Conservation (phyloP, 2,797 vertebrate species). For the Leontopithecus rosalia region DNA sequence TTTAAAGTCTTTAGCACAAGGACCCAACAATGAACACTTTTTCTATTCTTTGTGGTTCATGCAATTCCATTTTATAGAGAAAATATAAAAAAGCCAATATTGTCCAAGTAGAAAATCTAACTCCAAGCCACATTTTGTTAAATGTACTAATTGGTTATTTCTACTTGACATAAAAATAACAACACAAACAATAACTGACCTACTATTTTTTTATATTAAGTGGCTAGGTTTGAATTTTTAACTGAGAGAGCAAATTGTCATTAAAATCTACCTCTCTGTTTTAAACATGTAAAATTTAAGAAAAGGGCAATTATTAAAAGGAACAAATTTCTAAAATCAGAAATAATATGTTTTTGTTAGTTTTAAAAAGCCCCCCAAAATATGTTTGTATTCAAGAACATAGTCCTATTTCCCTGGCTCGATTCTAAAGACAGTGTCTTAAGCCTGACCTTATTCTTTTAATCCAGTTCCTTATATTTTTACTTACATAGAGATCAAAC, state of each 20-base stretch:
- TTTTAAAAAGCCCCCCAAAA: background rate
- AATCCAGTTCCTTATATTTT: background rate
- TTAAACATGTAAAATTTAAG: background rate
- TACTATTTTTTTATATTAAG: background rate
- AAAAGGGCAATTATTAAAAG: background rate
- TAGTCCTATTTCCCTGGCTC: background rate
- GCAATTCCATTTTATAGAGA: conserved; percentile 15
- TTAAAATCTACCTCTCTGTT: background rate
- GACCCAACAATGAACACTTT: background rate
- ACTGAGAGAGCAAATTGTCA: background rate
- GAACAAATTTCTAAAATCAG: background rate
- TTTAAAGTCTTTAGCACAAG: conserved; percentile 48
- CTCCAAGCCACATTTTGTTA: background rate
- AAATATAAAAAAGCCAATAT: background rate
- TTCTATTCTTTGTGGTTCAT: background rate
- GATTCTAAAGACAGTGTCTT: background rate
- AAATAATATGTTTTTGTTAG: background rate
- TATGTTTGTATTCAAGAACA: background rate
- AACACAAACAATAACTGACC: background rate
- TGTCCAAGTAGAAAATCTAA: background rate
- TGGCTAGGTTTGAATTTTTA: background rate
- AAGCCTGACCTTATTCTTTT: background rate
- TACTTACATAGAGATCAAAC: background rate
- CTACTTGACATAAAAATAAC: background rate
- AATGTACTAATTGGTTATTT: background rate